Conservation (phyloP, 2,797 vertebrate genomes). For the Neosilurus mollespiculum region DNA sequence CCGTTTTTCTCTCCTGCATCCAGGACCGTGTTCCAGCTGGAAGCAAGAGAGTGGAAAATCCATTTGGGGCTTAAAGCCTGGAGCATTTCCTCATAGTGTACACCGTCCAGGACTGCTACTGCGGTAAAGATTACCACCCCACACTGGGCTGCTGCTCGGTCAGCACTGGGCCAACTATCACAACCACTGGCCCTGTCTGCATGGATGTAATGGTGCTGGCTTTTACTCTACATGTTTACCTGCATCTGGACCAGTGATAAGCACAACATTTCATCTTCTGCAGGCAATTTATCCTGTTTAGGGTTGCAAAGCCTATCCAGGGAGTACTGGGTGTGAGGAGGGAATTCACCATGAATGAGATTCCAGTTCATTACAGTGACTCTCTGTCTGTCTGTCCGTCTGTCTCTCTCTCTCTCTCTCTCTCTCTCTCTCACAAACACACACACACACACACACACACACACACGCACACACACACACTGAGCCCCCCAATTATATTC, state of each 20-base stretch:
- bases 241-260: neutral
- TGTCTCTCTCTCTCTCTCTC: too few species aligned
- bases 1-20: constrained; percentile 5
- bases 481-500: too few species aligned
- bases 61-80: constrained; percentile 31
- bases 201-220: neutral
- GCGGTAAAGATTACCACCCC: constrained; percentile 23
- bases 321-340: too few species aligned
- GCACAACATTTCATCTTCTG: neutral
- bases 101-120: constrained; percentile 38
- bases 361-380: neutral
- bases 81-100: constrained; percentile 28
- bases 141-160: constrained; percentile 27
- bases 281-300: neutral
- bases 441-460: neutral
- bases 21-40: constrained; percentile 37
- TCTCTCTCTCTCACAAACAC: too few species aligned
- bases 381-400: too few species aligned
- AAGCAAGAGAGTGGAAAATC: constrained; percentile 38
- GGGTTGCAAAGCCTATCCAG: neutral
- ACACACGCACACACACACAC: too few species aligned
- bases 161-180: constrained; percentile 4
- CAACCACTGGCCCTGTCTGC: neutral
- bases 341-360: neutral
- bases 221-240: neutral